These are phyloP conservation scores for Lontra canadensis DNA, from an alignment of 2,113 vertebrate genomes.

Conservation along the genomic window DNA sequence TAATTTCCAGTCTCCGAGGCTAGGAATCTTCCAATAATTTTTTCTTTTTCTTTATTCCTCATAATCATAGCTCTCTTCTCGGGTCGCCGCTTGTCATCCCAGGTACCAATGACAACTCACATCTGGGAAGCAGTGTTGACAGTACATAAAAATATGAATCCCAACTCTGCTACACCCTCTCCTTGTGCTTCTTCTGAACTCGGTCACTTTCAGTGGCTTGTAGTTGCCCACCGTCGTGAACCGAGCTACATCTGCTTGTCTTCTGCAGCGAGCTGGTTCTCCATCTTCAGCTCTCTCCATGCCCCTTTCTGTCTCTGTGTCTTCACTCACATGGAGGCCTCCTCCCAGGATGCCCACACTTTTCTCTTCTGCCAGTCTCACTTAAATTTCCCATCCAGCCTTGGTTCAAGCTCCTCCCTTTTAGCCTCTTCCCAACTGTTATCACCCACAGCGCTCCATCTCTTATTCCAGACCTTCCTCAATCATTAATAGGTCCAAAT, in stretches of 20 bases:
- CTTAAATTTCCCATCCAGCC: not conserved
- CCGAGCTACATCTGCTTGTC: not conserved
- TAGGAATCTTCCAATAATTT: not conserved
- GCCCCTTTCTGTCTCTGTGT: not conserved
- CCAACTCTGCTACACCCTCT: not conserved
- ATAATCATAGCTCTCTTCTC: not conserved
- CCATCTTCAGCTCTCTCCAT: not conserved
- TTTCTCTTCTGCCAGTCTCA: not conserved
- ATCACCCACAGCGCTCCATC: not conserved
- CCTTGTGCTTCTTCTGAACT: not conserved
- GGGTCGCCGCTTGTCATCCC: not conserved
- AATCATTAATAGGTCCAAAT: not conserved
- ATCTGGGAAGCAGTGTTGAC: not conserved
- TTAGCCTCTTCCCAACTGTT: not conserved
- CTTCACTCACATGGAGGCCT: not conserved
- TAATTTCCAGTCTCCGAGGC: not conserved
- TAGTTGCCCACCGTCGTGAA: not conserved
- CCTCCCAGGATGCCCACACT: not conserved
- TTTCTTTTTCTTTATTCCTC: not conserved
- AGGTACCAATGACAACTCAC: not conserved
- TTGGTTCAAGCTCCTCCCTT: not conserved
- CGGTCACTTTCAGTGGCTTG: not conserved
- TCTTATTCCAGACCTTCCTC: not conserved
- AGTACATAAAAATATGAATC: not conserved
- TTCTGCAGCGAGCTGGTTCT: not conserved